Percentiles rank a stretch among this genome's conserved stretches.
Conservation (phyloP, 2,888 invertebrate genomes). For the Drosophila greeni region DNA sequence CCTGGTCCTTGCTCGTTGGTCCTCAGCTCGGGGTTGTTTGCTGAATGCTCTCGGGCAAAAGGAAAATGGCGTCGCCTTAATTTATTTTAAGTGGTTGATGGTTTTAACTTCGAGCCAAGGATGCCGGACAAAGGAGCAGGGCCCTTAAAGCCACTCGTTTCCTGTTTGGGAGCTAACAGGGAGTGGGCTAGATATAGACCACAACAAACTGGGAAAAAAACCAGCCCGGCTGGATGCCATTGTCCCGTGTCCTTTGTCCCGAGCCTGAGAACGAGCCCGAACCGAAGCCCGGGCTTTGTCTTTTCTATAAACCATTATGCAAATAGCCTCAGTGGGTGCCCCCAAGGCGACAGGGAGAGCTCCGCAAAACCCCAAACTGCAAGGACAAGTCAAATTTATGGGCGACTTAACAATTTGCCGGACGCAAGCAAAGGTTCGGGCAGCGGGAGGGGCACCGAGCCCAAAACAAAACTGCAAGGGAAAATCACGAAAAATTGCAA, state of each 20-base stretch:
- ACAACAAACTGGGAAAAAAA: constrained; percentile 36
- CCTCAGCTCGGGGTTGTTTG: constrained; percentile 66
- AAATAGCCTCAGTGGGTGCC: constrained; percentile 65
- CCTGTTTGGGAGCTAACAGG: constrained; percentile 12
- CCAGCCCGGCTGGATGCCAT: constrained; percentile 38
- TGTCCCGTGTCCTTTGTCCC: constrained; percentile 44
- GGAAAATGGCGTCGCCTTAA: constrained; percentile 74
- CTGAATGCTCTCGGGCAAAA: constrained; percentile 54
- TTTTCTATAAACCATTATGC: constrained; percentile 73
- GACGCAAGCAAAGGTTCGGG: constrained; percentile 15
- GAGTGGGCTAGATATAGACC: constrained; percentile 8
- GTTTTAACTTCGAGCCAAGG: constrained; percentile 63
- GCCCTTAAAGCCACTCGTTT: constrained; percentile 53
- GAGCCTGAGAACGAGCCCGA: constrained; percentile 5
- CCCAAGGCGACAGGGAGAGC: constrained; percentile 33
- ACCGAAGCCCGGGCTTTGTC: constrained; percentile 51
- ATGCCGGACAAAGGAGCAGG: constrained; percentile 35
- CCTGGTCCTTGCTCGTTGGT: constrained; percentile 55
- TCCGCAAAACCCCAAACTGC: constrained; percentile 39
- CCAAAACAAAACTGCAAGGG: constrained; percentile 54
- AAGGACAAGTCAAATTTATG: constrained; percentile 76
- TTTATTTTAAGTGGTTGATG: constrained; percentile 74
- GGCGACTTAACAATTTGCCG: constrained; percentile 76
- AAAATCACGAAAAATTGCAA: constrained; percentile 64
- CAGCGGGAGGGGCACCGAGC: constrained; percentile 17